Evolutionary conservation across 2,797 vertebrate genomes (phyloP).

Genomic region (Silurus aristotelis): DNA sequence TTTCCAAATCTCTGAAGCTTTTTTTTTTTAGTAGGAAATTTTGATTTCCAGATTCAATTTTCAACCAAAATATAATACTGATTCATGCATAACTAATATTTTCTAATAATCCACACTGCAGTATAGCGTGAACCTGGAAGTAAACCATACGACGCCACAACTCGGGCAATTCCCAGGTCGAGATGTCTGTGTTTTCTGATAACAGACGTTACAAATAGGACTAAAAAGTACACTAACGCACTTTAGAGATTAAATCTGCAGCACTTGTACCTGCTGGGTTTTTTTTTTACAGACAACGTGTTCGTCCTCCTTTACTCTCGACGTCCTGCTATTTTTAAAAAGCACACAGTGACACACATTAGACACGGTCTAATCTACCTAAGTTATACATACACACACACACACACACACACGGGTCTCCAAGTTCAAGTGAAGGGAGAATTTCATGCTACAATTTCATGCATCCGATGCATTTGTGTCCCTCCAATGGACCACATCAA

Average conservation of each 20-base stretch:
- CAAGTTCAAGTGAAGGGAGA: too few species aligned
- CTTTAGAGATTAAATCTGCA: neutral
- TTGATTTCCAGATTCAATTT: neutral
- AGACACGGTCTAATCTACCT: neutral
- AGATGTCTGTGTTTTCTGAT: neutral
- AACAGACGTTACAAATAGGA: neutral
- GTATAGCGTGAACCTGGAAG: neutral
- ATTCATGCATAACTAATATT: neutral
- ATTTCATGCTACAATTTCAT: too few species aligned
- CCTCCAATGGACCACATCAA: too few species aligned
- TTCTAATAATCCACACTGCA: neutral
- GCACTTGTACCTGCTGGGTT: neutral
- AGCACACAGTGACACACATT: slow-evolving; percentile 30
- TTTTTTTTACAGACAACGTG: neutral
- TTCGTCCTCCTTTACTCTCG: slow-evolving; percentile 8
- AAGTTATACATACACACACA: too few species aligned
- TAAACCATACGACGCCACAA: too few species aligned
- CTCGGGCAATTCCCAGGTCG: too few species aligned
- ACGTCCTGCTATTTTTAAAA: slow-evolving; percentile 21
- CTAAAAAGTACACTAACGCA: neutral
- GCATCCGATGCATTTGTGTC: too few species aligned
- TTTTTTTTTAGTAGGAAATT: neutral
- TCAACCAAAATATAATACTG: neutral
- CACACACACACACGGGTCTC: neutral
- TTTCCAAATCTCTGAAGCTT: neutral